Percentiles rank a stretch among this genome's conserved stretches.
phyloP scores from a whole-genome alignment of 2,113 vertebrate species.

The Poecilia latipinna region DNA sequence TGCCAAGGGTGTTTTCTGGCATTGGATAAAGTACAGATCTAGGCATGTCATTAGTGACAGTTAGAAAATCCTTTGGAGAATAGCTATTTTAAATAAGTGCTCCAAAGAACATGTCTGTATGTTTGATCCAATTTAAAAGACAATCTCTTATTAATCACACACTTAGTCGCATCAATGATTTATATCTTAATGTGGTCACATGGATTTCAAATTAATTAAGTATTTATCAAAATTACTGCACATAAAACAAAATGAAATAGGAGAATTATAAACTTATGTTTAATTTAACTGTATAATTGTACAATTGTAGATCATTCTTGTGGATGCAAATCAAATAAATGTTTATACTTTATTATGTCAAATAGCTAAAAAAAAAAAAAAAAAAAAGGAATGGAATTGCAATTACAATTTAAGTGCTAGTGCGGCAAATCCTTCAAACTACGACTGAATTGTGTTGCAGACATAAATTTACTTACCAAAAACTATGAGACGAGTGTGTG shows the following conservation, averaged over 20 bases:
- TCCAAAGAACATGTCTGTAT: constrained; percentile 53
- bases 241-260: constrained; percentile 8
- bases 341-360: constrained; percentile 45
- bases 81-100: constrained; percentile 54
- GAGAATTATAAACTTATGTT: background rate
- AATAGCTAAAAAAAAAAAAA: constrained; percentile 44
- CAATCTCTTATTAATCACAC: constrained; percentile 77
- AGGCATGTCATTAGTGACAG: constrained; percentile 35
- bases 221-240: background rate
- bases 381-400: constrained; percentile 19
- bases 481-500: constrained; percentile 96
- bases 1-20: constrained; percentile 29
- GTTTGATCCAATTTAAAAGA: constrained; percentile 67
- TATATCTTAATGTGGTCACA: constrained; percentile 56
- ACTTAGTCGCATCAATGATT: constrained; percentile 74
- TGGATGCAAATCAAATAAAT: constrained; percentile 13
- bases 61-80: constrained; percentile 44
- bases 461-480: constrained; percentile 82
- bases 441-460: background rate
- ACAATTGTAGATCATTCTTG: constrained; percentile 29
- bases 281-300: too few species aligned
- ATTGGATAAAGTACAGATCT: constrained; percentile 21
- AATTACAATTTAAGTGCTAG: constrained; percentile 19
- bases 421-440: background rate
- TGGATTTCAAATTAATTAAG: constrained; percentile 23